These are phyloP conservation scores for Colaptes auratus DNA, from an alignment of 2,113 vertebrate genomes.

Conservation along the genomic window DNA sequence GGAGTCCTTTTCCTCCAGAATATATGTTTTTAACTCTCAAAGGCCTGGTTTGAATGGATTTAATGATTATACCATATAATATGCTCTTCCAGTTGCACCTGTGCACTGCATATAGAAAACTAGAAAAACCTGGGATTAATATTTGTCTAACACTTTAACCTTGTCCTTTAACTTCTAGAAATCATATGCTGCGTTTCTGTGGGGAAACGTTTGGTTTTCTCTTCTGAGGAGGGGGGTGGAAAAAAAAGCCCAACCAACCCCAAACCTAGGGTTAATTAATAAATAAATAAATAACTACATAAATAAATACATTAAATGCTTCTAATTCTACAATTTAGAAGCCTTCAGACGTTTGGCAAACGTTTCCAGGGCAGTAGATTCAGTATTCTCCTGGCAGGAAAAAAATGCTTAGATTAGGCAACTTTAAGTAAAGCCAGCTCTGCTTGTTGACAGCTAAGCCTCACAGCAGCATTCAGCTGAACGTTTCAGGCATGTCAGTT, in stretches of 20 bases:
- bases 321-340: conserved; percentile 44
- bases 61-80: conserved; percentile 86
- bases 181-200: conserved; percentile 64
- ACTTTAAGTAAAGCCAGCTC: background rate
- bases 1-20: conserved; percentile 82
- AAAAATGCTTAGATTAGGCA: background rate
- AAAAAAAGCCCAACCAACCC: background rate
- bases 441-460: background rate
- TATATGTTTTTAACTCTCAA: conserved; percentile 89
- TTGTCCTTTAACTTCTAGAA: conserved; percentile 79
- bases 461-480: background rate
- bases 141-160: conserved; percentile 85
- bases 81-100: conserved; percentile 82
- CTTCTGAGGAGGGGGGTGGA: background rate
- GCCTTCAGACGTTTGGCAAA: background rate
- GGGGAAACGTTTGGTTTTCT: conserved; percentile 57
- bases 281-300: no score
- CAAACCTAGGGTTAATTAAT: no score
- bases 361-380: background rate
- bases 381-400: background rate
- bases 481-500: background rate
- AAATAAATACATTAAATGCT: background rate
- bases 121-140: conserved; percentile 81
- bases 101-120: conserved; percentile 84
- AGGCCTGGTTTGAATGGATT: conserved; percentile 86